A percentile compares a stretch with the other conserved stretches of the same genome.
phyloP scores from a whole-genome alignment of 2,113 vertebrate species.

The Macroglossus sobrinus region DNA sequence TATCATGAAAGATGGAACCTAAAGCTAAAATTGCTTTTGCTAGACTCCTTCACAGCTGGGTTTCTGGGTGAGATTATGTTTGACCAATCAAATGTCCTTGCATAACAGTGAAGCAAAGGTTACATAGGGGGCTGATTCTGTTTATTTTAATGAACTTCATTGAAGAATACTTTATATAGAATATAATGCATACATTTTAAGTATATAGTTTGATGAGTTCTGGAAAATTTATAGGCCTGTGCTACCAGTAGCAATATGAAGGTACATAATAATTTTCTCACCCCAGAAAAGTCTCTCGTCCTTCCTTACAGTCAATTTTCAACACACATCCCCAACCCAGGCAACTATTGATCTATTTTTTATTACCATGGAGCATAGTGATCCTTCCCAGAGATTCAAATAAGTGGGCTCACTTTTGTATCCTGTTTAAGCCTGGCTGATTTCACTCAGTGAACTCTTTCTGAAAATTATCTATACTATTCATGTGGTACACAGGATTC shows the following conservation, averaged over 20 bases:
- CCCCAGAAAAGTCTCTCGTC: neutral
- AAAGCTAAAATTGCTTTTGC: neutral
- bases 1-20: neutral
- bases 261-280: neutral
- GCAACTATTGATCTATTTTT: neutral
- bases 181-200: neutral
- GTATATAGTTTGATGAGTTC: neutral
- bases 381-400: neutral
- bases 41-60: neutral
- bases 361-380: neutral
- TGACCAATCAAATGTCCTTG: neutral
- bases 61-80: neutral
- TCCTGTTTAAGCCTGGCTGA: neutral
- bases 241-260: neutral
- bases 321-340: fast-evolving
- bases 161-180: neutral
- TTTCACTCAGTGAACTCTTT: neutral
- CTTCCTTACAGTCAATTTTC: neutral
- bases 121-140: neutral
- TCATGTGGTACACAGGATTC: neutral
- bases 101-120: neutral
- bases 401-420: neutral
- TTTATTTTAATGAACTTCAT: neutral
- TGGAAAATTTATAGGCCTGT: neutral
- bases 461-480: neutral